Conservation (phyloP, 2,113 vertebrate species). For the Muntiacus muntjak region DNA sequence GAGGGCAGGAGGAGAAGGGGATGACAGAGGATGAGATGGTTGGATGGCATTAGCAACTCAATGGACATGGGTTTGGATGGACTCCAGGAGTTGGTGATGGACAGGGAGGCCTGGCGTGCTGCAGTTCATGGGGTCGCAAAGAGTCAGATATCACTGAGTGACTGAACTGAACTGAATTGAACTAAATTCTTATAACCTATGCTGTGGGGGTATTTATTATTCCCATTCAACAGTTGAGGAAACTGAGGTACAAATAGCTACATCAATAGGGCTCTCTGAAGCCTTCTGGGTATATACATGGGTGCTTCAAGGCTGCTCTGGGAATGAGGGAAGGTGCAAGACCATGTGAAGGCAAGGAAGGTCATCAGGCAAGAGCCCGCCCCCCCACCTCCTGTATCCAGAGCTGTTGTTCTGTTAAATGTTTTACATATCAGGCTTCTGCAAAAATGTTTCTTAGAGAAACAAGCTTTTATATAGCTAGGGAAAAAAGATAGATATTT, state of each 20-base stretch:
- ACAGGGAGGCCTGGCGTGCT: too few relatives aligned
- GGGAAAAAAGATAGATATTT: constrained; percentile 2
- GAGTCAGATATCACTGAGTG: too few relatives aligned
- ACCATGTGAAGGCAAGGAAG: neutral
- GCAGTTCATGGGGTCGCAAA: too few relatives aligned
- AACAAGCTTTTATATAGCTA: neutral
- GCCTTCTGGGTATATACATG: rapidly evolving
- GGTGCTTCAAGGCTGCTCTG: neutral
- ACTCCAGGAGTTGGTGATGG: too few relatives aligned
- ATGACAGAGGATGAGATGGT: too few relatives aligned
- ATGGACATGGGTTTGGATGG: too few relatives aligned
- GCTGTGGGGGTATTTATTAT: neutral
- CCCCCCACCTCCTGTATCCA: neutral
- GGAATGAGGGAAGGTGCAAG: neutral
- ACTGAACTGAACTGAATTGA: too few relatives aligned
- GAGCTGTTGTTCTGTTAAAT: neutral
- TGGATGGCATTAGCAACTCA: too few relatives aligned
- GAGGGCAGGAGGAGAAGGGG: too few relatives aligned
- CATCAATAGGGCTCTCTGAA: neutral
- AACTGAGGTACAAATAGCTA: neutral
- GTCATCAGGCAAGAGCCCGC: neutral
- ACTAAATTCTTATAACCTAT: neutral
- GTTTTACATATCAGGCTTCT: neutral
- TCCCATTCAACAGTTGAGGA: neutral
- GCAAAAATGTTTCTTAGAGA: neutral